A percentile compares a stretch with the other conserved stretches of the same genome.
Evolutionary conservation across 2,888 invertebrate genomes (phyloP).

Genomic region (Globia sparganii): DNA sequence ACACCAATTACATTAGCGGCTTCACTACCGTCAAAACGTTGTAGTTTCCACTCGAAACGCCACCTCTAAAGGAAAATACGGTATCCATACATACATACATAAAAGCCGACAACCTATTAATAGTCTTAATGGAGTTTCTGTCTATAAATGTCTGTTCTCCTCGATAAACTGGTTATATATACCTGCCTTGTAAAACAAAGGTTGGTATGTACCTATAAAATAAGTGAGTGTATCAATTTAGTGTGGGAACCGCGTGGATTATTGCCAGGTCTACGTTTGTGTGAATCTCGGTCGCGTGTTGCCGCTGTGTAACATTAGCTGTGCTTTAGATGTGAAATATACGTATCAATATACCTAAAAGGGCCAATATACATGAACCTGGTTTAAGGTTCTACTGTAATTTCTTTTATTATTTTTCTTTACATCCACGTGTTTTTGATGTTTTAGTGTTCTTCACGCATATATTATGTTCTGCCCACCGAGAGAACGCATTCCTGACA

Average conservation of each 20-base stretch:
- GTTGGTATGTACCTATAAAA: constrained; percentile 45
- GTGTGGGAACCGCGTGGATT: constrained; percentile 40
- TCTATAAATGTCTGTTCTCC: constrained; percentile 67
- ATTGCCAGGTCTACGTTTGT: constrained; percentile 23
- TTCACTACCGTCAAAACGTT: constrained; percentile 41
- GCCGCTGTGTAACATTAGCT: constrained; percentile 23
- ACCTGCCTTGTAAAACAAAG: constrained; percentile 61
- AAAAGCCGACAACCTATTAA: constrained; percentile 65
- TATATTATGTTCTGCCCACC: not conserved
- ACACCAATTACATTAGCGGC: constrained; percentile 59
- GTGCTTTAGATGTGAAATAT: constrained; percentile 13
- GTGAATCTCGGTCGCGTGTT: constrained; percentile 42
- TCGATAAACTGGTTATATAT: constrained; percentile 68
- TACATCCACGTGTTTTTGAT: not conserved
- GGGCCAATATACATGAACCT: not conserved
- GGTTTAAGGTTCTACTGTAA: not conserved
- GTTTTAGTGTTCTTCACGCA: not conserved
- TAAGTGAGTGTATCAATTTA: constrained; percentile 56
- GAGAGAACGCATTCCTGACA: not conserved
- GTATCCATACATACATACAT: constrained; percentile 54
- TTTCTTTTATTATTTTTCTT: not conserved
- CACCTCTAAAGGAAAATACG: constrained; percentile 53
- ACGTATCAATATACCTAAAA: not conserved
- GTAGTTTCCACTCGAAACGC: constrained; percentile 47
- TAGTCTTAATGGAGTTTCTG: constrained; percentile 66